phyloP scores from a whole-genome alignment of 2,888 invertebrate genomes.

The Cephonodes hylas region DNA sequence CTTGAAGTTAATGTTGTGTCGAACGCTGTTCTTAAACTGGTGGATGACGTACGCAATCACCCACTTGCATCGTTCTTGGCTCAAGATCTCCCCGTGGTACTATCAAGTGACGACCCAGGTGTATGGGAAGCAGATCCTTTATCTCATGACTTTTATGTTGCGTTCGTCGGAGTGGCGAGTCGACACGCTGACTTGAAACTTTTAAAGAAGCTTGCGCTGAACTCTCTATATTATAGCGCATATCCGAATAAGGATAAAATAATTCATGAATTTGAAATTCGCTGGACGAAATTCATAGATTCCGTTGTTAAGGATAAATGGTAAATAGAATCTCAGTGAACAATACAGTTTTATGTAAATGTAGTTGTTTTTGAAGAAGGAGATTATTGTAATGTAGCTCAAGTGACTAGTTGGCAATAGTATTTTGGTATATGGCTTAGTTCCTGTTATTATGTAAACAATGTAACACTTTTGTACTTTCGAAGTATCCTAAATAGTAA shows the following conservation, averaged over 20 bases:
- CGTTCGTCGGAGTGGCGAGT: constrained; percentile 88
- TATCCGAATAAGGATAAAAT: constrained; percentile 66
- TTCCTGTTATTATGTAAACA: too few species aligned
- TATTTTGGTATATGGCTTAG: too few species aligned
- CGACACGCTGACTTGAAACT: constrained; percentile 84
- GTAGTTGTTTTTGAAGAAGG: too few species aligned
- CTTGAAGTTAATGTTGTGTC: constrained; percentile 91
- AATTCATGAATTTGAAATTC: constrained; percentile 60
- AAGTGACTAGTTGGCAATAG: too few species aligned
- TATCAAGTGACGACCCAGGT: constrained; percentile 90
- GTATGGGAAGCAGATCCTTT: constrained; percentile 87
- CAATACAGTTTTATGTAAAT: neutral
- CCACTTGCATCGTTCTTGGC: constrained; percentile 85
- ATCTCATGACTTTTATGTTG: constrained; percentile 87
- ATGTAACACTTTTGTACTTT: too few species aligned
- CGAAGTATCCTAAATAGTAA: too few species aligned
- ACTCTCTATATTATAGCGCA: constrained; percentile 86
- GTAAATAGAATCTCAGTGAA: constrained; percentile 24
- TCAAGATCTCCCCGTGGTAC: constrained; percentile 84
- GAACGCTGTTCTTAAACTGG: constrained; percentile 86
- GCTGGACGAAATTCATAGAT: constrained; percentile 67
- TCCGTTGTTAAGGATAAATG: constrained; percentile 42
- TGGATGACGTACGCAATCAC: constrained; percentile 88
- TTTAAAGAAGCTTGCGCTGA: constrained; percentile 87
- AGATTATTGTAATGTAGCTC: too few species aligned